Percentiles rank a stretch among this genome's conserved stretches.
Conservation (phyloP, 2,113 vertebrate species). For the Hystrix brachyura region DNA sequence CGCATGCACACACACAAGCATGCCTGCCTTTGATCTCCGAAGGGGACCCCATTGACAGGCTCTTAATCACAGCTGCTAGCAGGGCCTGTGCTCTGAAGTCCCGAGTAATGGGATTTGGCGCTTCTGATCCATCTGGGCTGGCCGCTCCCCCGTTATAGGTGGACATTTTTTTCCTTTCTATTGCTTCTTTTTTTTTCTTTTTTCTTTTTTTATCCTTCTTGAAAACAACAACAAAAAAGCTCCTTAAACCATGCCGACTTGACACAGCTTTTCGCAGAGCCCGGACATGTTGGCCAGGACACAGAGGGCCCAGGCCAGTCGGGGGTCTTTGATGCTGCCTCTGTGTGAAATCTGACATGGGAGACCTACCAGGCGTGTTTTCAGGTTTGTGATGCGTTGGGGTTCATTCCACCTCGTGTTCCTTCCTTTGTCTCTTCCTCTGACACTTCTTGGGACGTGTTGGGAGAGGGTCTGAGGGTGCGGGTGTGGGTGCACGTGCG, state of each 20-base stretch:
- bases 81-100: constrained; percentile 91
- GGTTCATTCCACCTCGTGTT: constrained; percentile 75
- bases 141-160: constrained; percentile 73
- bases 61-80: constrained; percentile 88
- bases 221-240: constrained; percentile 69
- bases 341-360: constrained; percentile 89
- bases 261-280: constrained; percentile 80
- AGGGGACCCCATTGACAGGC: constrained; percentile 91
- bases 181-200: constrained; percentile 53
- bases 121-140: constrained; percentile 88
- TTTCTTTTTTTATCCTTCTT: constrained; percentile 37
- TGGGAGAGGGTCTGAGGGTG: neutral
- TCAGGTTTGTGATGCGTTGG: constrained; percentile 76
- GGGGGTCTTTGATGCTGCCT: constrained; percentile 91
- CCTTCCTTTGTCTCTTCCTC: constrained; percentile 86
- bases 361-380: constrained; percentile 87
- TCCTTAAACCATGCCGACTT: constrained; percentile 83
- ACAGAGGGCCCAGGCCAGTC: constrained; percentile 80
- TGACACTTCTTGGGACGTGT: constrained; percentile 51
- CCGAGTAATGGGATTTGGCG: constrained; percentile 92
- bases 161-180: constrained; percentile 54
- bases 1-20: neutral
- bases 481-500: neutral
- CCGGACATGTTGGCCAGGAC: constrained; percentile 73
- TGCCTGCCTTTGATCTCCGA: constrained; percentile 92